Percentiles rank a stretch among this genome's conserved stretches.
Evolutionary conservation across 2,797 vertebrate genomes (phyloP).

Genomic region (Myotis findleyi): DNA sequence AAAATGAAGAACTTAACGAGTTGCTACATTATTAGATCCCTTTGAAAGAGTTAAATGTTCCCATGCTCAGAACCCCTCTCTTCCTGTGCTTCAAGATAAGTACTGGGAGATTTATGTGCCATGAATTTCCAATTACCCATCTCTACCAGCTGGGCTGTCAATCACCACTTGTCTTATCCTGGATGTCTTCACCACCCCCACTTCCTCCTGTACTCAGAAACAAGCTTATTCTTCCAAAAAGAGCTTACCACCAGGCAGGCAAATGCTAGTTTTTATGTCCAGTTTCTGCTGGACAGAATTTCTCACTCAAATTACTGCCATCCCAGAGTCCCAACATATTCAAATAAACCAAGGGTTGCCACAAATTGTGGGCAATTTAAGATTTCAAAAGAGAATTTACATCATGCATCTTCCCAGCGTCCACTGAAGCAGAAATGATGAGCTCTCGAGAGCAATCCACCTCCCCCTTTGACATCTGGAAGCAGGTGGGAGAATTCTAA

Average conservation of each 20-base stretch:
- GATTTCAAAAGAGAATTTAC: constrained; percentile 74
- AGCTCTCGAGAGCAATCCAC: constrained; percentile 73
- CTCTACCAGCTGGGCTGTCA: constrained; percentile 89
- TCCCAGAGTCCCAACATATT: background rate
- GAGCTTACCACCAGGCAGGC: constrained; percentile 64
- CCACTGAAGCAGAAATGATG: constrained; percentile 76
- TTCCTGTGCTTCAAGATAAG: constrained; percentile 85
- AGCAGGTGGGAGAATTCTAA: constrained; percentile 77
- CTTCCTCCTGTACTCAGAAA: constrained; percentile 74
- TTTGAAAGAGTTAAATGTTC: constrained; percentile 86
- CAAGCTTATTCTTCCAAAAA: constrained; percentile 77
- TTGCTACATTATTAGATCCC: constrained; percentile 63
- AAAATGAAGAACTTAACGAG: constrained; percentile 74
- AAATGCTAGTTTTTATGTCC: constrained; percentile 60
- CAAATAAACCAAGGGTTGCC: constrained; percentile 71
- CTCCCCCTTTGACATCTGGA: constrained; percentile 74
- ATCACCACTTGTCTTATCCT: constrained; percentile 83
- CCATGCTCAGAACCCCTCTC: constrained; percentile 80
- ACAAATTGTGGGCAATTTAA: constrained; percentile 68
- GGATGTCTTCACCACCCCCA: constrained; percentile 81
- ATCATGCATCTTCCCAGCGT: constrained; percentile 65
- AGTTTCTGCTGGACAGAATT: constrained; percentile 61
- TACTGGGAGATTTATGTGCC: constrained; percentile 89
- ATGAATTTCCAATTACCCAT: constrained; percentile 90
- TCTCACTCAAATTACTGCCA: constrained; percentile 64